Base-by-base conservation (phyloP, 2,888 invertebrate genomes). In the Aphodius granarius region DNA sequence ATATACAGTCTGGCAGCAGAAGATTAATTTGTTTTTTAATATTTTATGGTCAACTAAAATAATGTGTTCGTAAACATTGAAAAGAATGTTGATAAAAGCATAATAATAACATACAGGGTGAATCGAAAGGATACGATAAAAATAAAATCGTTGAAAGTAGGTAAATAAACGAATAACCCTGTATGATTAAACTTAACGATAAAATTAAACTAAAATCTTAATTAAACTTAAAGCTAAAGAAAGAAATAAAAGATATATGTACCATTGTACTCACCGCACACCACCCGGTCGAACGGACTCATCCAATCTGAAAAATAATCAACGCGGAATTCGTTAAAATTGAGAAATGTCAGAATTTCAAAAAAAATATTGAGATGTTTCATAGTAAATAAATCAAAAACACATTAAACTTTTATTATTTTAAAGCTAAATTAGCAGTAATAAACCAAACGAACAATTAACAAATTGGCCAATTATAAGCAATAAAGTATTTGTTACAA, bases 251-350 rank as follows among this genome's bases (percentile, higher is more conserved):
- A 85, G 85, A 83, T 89, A 68, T 91, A 92, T 93, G 91, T 92
- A 94, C 93, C 93, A 92, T 92, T 93, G 88, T 94, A 95, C 94
- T 95, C 94, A 93, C 95, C 95, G 91, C 95, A 96, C 89, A 96
- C 95, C 90, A 96, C 95, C 89, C 95, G 92, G 91, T 96, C 95
- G 90, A 95, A 96, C 87, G 95, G 95, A 90, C 94, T 95, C 95
- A 96, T 96, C 95, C 95, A 96, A 91, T 96, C 95, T 96, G 88
- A 93, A 94, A 90, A 89, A 88, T 89, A 89, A 83, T 80, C 73
- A 78, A 68, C 15, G 19, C n/a, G 23, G 16, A 21, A 63, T 13
- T 66, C 17, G 70, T 63, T 65, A 65, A 75, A 71, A 19, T 71
- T 16, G 19, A n/a, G 19, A 73, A n/a, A 62, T 66, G 19, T 6